phyloP scores from a whole-genome alignment of 2,113 vertebrate genomes.

The Falcunculus frontatus region DNA sequence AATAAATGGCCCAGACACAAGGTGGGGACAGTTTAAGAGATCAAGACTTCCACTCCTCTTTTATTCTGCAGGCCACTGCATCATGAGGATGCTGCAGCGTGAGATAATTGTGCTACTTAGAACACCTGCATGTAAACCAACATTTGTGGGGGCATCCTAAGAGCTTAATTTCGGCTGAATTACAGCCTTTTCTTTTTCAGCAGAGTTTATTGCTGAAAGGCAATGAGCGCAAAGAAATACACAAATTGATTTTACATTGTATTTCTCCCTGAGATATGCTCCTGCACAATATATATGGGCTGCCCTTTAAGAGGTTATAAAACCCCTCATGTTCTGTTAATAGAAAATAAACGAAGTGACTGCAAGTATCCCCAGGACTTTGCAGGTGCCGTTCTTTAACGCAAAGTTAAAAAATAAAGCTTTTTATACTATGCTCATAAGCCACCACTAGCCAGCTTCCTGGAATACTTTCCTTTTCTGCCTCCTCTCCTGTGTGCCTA shows the following conservation, averaged over 20 bases:
- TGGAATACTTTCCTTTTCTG: background rate
- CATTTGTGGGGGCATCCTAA: background rate
- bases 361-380: background rate
- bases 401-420: background rate
- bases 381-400: background rate
- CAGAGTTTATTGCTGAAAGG: background rate
- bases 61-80: background rate
- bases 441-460: background rate
- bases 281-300: background rate
- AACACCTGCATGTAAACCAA: background rate
- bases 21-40: background rate
- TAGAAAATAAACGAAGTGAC: background rate
- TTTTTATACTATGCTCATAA: background rate
- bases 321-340: background rate
- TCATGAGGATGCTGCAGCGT: background rate
- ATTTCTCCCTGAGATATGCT: background rate
- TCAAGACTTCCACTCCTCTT: background rate
- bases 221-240: background rate
- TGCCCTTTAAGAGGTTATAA: conserved; percentile 23
- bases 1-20: background rate
- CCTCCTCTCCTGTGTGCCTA: background rate
- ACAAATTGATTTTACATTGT: conserved; percentile 11
- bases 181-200: background rate
- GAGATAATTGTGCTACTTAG: background rate
- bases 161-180: conserved; percentile 12